Evolutionary conservation across 2,113 vertebrate species (phyloP), one percentile per base, ranked within the genome.

Genomic region (Microcebus griseorufus): DNA sequence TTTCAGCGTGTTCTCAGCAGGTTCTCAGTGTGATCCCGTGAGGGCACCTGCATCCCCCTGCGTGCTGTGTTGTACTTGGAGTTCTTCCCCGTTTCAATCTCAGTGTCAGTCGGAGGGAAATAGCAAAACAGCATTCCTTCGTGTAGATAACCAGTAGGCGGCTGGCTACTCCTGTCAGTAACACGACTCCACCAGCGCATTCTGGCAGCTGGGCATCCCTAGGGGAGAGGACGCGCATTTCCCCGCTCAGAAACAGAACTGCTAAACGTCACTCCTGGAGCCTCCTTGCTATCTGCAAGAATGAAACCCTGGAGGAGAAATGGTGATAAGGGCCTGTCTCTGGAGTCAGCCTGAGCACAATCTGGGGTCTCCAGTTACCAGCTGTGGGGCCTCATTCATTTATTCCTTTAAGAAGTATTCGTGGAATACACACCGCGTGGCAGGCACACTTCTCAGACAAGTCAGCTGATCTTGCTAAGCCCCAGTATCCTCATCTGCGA

Each of bases 111-210:
- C 62, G 60, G 72, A 95, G 64, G 39, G 58, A 97, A 98, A 96
- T 8, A 93, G 90, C 81, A 81, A 95, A 96, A 97, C 91, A 95
- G 96, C 79, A 34, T 96, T 97, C 45, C 97, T 96, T 82, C 85
- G 85, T 96, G 98, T 95, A 97, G 93, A 97, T 93, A 98, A 97
- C 34, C 73, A 96, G 42, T 39, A 42, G 96, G 86, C 67, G 93
- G 72, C 92, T 97, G 94, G 95, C 81, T 96, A 75, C 94, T 95
- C n/a, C n/a, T 73, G 81, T 34, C 48, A 88, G 69, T 92, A 97
- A 95, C 32, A 12, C 79, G 97, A 65, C 53, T 93, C 78, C 87
- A 88, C 88, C 88, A 97, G 79, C 69, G 51, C 92, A 60, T 94
- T 95, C 70, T 90, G 88, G 93, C 86, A 97, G 76, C 83, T 62